Evolutionary conservation across 2,888 invertebrate species (phyloP), one percentile per base, ranked within the genome.

Genomic region (Palloptera scutellata): DNA sequence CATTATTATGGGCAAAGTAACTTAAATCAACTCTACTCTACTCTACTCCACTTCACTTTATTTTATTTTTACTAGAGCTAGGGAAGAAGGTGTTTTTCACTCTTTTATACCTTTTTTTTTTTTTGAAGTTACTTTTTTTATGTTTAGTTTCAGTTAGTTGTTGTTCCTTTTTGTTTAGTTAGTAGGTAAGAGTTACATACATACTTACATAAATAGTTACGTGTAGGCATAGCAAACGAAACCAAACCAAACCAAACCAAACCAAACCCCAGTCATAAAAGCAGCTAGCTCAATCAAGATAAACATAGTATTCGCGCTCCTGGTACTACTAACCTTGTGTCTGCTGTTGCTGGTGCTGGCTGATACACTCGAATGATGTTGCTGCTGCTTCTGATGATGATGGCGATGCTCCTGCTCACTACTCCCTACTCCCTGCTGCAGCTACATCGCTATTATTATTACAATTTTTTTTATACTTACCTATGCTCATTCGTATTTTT

Each of bases 301-400:
- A 75, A 76, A 73, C 68, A 74, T 63, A 72, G 70, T 68, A 70
- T 74, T 71, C 68, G 67, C 74, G 72, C 73, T 73, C 69, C 74
- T 74, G 74, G 72, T 70, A 72, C 71, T 70, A 68, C 70, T 70
- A 66, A 66, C 68, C 70, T 66, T 59, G 58, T 63, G 48, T 43
- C 67, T 65, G 63, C 42, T 42, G 42, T 9, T 52, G 3, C 10
- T n/a, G 15, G 58, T 43, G 55, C 58, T 41, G 13, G 4, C 48
- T 48, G n/a, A 2, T 30, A 5, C 48, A 6, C 48, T 48, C 48
- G 30, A 6, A 4, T 53, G 65, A 61, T 61, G 66, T 20, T 62
- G 61, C 45, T 20, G 57, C 59, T 15, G 57, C 48, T 43, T 58
- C 59, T n/a, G 66, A 61, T 12, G 66, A n/a, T 30, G 43, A 62